A percentile compares a stretch with the other conserved stretches of the same genome.
Conservation (phyloP, 2,888 invertebrate species). For the Stictocephala bisonia region DNA sequence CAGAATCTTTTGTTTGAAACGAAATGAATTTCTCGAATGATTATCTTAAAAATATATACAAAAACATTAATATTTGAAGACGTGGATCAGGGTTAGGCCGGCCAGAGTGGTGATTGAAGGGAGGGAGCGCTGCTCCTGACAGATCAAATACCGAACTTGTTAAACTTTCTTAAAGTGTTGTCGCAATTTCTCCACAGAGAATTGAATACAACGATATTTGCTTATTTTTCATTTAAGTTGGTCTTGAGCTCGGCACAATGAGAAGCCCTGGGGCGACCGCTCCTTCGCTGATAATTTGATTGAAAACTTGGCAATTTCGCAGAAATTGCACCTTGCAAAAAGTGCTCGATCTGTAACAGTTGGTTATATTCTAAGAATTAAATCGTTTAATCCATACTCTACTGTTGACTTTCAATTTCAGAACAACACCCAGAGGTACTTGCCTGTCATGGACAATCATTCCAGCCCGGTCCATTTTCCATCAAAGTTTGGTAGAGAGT, state of each 20-base stretch:
- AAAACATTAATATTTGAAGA: conserved; percentile 23
- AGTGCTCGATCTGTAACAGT: conserved; percentile 11
- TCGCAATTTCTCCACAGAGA: conserved; percentile 43
- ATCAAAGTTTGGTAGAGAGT: too few species aligned
- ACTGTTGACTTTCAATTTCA: conserved; percentile 29
- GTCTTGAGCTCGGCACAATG: conserved; percentile 25
- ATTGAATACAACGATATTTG: conserved; percentile 45
- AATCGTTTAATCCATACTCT: conserved; percentile 35
- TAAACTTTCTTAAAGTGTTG: conserved; percentile 48
- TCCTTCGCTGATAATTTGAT: conserved; percentile 38
- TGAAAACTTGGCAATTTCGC: conserved; percentile 38
- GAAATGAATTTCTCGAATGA: conserved; percentile 4
- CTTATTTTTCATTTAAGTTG: conserved; percentile 43
- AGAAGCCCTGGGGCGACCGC: conserved; percentile 37
- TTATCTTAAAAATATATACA: neutral
- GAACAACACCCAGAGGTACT: conserved; percentile 25
- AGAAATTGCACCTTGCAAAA: conserved; percentile 22
- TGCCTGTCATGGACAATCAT: too few species aligned
- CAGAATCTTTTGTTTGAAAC: too few species aligned
- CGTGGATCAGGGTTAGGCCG: conserved; percentile 17
- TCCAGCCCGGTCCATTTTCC: too few species aligned
- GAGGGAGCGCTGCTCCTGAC: conserved; percentile 33
- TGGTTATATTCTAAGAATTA: conserved; percentile 27
- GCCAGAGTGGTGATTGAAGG: neutral
- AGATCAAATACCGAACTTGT: conserved; percentile 48